Base-by-base conservation (phyloP, 2,888 invertebrate species). In the Caenorhabditis sp. region DNA sequence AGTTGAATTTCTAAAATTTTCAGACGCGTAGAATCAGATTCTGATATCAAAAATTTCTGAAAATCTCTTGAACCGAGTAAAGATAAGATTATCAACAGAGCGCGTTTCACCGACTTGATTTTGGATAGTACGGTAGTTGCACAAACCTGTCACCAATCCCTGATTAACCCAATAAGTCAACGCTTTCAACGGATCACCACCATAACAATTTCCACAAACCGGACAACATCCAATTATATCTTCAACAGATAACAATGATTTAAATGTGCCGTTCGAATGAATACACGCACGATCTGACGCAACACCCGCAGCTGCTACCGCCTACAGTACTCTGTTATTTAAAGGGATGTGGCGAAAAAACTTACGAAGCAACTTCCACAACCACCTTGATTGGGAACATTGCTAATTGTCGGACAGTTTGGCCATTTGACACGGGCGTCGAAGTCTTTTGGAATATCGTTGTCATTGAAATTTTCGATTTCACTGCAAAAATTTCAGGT, bases 131-230 rank as follows among this genome's bases (percentile, higher is more conserved):
- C n/a, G n/a, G n/a, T n/a, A n/a, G 31, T 67, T 43, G 1, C 17
- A 19, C 31, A 14, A 26, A 81, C 82, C 85, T 23, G 84, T 83
- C 8, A 86, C 86, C 26, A 82, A 62, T 55, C 86, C 86, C 57
- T 86, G 84, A 26, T 82, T 76, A 21, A 84, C 84, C 85, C 86
- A 86, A 65, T 83, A 86, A 21, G 82, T 83, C 57, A 86, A 69
- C n/a, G 85, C 86, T 65, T 86, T 86, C 53, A 86, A 74, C 1
- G 86, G 86, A 69, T 86, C 86, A n/a, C 86, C 86, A 10, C 86
- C 86, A 62, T 81, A 86, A 67, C 86, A 86, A 66, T 85, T 86
- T 26, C 86, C 86, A 58, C 86, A 86, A 65, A 78, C 83, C 10
- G 79, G 62, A 59, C 86, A 86, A 65, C 86, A 86, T 19, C 85